These are phyloP conservation scores for Trachythela sp. DNA, from an alignment of 64 coral and sea anemone genomes.

Conservation along the genomic window DNA sequence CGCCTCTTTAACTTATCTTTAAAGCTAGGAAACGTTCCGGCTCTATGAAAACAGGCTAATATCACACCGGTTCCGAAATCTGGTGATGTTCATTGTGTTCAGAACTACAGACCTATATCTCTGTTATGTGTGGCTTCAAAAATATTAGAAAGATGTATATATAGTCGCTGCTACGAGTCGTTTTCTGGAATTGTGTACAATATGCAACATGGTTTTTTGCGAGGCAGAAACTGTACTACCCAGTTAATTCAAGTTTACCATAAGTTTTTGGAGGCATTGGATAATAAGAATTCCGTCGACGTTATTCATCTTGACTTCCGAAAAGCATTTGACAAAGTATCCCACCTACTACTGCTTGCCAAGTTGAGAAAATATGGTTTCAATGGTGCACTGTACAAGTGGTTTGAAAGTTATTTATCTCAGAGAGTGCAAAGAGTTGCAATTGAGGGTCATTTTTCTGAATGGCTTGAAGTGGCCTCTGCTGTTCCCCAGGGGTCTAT, in stretches of 20 bases:
- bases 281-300: not conserved
- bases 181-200: not conserved
- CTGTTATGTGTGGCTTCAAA: not conserved
- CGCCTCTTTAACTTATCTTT: too few relatives aligned
- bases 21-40: not conserved
- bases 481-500: conserved; percentile 32
- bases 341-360: not conserved
- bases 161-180: not conserved
- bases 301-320: not conserved
- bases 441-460: not conserved
- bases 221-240: not conserved
- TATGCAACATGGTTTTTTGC: not conserved
- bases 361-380: conserved; percentile 4
- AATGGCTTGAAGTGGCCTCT: not conserved
- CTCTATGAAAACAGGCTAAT: not conserved
- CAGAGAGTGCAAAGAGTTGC: not conserved
- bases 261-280: not conserved
- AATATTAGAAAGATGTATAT: conserved; percentile 3
- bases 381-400: not conserved
- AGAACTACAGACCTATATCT: conserved; percentile 21
- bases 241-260: not conserved
- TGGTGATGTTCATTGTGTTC: not conserved
- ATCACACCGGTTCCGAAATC: conserved; percentile 7
- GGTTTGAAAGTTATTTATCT: not conserved
- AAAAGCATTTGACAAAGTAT: not conserved